Conservation (phyloP, 2,888 invertebrate genomes). For the Acleris holmiana region DNA sequence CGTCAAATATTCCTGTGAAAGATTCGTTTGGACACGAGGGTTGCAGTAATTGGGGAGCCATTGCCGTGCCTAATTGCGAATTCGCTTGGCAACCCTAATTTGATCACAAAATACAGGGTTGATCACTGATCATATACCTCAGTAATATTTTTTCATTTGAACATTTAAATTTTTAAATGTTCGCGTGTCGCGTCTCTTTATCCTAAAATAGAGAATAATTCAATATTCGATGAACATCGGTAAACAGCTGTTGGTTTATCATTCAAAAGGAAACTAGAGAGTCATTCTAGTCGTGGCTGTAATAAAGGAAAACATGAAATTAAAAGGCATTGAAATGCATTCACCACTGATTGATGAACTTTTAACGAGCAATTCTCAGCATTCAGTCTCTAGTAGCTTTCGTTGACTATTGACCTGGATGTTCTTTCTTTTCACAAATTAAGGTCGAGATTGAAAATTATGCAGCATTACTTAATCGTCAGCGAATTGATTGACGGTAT, state of each 20-base stretch:
- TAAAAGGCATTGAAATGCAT: slow-evolving; percentile 41
- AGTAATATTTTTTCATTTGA: background rate
- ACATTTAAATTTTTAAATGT: background rate
- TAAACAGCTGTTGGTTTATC: slow-evolving; percentile 11
- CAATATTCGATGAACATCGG: background rate
- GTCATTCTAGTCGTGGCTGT: slow-evolving; percentile 26
- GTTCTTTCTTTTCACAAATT: slow-evolving; percentile 37
- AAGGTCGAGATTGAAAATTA: slow-evolving; percentile 44
- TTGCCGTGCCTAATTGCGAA: slow-evolving; percentile 13
- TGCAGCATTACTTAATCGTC: slow-evolving; percentile 42
- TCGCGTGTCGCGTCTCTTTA: background rate
- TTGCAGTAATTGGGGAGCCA: slow-evolving; percentile 19
- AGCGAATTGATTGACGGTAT: slow-evolving; percentile 41
- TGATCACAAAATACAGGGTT: slow-evolving; percentile 7
- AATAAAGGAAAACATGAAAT: slow-evolving; percentile 43
- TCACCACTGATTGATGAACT: slow-evolving; percentile 44
- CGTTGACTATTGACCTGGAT: slow-evolving; percentile 39
- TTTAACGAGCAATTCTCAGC: slow-evolving; percentile 45
- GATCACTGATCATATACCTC: background rate
- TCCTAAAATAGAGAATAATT: background rate
- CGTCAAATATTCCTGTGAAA: background rate
- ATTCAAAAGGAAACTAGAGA: slow-evolving; percentile 31
- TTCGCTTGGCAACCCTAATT: slow-evolving; percentile 16
- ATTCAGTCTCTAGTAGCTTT: slow-evolving; percentile 41
- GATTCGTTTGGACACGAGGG: slow-evolving; percentile 4